Evolutionary conservation across 2,888 invertebrate genomes (phyloP).

Genomic region (Cephalotes varians): DNA sequence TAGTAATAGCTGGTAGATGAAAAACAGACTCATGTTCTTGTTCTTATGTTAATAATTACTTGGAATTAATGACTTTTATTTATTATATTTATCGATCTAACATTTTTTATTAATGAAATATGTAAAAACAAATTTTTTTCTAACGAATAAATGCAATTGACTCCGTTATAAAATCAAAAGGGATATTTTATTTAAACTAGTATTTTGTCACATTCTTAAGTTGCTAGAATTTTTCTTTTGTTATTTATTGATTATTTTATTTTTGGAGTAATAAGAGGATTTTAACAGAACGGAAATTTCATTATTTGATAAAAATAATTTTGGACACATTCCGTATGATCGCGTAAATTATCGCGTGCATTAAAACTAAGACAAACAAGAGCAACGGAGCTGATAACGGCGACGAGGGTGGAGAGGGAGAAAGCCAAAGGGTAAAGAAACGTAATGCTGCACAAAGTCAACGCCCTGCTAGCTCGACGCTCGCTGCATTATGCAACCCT

Average conservation of each 20-base stretch:
- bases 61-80: neutral
- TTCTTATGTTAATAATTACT: neutral
- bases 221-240: neutral
- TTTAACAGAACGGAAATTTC: neutral
- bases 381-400: constrained; percentile 59
- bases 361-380: constrained; percentile 64
- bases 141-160: neutral
- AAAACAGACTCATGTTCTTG: neutral
- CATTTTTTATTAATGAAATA: neutral
- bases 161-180: neutral
- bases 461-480: constrained; percentile 82
- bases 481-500: constrained; percentile 83
- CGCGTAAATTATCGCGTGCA: constrained; percentile 47
- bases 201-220: neutral
- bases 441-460: constrained; percentile 79
- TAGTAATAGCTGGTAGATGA: neutral
- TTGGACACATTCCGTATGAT: constrained; percentile 19
- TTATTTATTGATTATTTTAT: neutral
- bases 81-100: constrained; percentile 8
- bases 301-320: constrained; percentile 15
- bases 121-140: neutral
- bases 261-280: neutral
- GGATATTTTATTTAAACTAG: neutral
- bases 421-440: constrained; percentile 69
- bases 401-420: constrained; percentile 45